phyloP scores from a whole-genome alignment of 2,797 vertebrate genomes.

The Mustela erminea region DNA sequence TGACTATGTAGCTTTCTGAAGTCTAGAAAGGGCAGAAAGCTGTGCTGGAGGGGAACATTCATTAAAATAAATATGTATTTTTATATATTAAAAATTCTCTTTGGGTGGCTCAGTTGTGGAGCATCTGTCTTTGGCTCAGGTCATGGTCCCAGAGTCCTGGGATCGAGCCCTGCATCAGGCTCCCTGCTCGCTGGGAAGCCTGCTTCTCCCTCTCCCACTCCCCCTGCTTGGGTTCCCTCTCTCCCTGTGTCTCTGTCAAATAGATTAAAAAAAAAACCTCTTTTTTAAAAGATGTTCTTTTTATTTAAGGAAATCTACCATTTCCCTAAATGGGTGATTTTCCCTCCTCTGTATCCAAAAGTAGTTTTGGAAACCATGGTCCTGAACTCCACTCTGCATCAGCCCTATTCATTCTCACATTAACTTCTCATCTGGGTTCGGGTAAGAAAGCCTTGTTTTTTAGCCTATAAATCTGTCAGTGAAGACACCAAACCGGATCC shows the following conservation, averaged over 20 bases:
- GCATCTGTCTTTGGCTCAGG: no score
- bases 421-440: neutral
- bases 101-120: no score
- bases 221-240: no score
- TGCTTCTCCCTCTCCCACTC: no score
- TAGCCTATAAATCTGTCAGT: neutral
- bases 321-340: neutral
- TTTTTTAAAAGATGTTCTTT: neutral
- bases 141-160: no score
- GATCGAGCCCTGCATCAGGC: no score
- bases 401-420: neutral
- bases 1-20: neutral
- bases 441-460: conserved; percentile 18
- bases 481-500: neutral
- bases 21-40: neutral
- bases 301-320: neutral
- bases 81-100: neutral
- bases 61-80: neutral
- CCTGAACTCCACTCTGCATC: neutral
- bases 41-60: neutral
- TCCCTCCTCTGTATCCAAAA: neutral
- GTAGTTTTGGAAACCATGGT: neutral
- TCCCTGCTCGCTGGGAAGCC: no score
- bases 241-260: no score
- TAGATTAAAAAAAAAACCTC: no score